Conservation (phyloP, 2,888 invertebrate genomes). For the Dinocampus coccinellae region DNA sequence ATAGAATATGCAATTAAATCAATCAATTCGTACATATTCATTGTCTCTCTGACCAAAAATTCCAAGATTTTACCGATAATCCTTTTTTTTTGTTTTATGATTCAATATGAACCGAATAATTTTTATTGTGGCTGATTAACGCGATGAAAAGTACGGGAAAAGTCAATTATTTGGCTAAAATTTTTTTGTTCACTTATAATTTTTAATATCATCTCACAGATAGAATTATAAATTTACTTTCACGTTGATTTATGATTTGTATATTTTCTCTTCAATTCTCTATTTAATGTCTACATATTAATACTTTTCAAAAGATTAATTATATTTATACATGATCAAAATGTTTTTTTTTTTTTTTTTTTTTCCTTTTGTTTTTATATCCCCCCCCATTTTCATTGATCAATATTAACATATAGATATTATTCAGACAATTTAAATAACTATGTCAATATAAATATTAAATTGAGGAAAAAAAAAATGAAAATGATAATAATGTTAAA, state of each 20-base stretch:
- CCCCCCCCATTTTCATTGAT: no score
- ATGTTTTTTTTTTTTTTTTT: neutral
- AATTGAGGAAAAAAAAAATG: no score
- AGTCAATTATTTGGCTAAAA: no score
- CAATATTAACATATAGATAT: neutral
- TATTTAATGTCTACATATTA: neutral
- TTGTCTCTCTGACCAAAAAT: no score
- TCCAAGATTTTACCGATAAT: no score
- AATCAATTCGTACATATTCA: neutral
- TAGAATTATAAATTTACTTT: neutral
- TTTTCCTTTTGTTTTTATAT: neutral
- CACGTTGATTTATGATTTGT: neutral
- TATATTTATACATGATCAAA: neutral
- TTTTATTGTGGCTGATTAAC: no score
- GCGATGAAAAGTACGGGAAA: no score
- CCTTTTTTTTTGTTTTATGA: no score
- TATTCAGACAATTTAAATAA: neutral
- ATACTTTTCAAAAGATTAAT: neutral
- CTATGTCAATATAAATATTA: conserved; percentile 12
- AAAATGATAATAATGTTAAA: no score
- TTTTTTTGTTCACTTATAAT: neutral
- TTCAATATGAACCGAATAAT: no score
- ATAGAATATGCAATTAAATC: neutral
- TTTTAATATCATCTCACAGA: neutral
- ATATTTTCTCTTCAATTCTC: neutral